phyloP scores from a whole-genome alignment of 2,797 vertebrate species.

The Loris lydekkerianus region DNA sequence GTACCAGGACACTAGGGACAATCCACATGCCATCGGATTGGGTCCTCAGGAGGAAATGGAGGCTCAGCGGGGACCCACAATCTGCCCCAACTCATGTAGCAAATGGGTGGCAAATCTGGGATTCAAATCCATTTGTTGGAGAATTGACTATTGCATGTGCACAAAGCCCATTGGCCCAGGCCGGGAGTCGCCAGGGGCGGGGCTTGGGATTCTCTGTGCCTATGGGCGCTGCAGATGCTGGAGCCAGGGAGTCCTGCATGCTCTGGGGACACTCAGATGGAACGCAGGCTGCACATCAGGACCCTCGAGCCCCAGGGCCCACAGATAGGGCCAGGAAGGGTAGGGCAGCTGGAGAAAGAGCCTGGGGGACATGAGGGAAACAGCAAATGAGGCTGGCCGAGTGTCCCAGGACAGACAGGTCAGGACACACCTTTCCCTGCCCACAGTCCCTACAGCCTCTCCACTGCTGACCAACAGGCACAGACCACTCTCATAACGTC shows the following conservation, averaged over 20 bases:
- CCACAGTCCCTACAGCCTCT: background rate
- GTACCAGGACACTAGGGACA: background rate
- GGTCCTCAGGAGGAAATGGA: background rate
- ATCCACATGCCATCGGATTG: too few species aligned
- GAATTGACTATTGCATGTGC: background rate
- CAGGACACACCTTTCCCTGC: background rate
- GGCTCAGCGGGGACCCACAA: background rate
- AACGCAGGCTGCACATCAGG: too few species aligned
- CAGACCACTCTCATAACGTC: background rate
- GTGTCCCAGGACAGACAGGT: too few species aligned
- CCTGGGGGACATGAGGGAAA: too few species aligned
- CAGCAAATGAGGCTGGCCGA: too few species aligned
- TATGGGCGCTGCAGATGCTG: background rate
- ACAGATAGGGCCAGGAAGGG: background rate
- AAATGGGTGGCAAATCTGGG: background rate
- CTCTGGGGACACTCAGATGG: background rate
- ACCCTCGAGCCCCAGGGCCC: rapidly evolving
- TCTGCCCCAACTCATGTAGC: background rate
- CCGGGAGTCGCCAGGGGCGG: background rate
- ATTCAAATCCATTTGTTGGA: background rate
- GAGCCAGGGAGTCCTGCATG: background rate
- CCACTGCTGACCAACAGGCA: background rate
- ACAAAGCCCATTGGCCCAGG: background rate
- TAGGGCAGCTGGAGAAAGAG: background rate
- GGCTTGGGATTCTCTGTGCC: background rate